Evolutionary conservation across 2,797 vertebrate genomes (phyloP).

Genomic region (Masticophis lateralis): DNA sequence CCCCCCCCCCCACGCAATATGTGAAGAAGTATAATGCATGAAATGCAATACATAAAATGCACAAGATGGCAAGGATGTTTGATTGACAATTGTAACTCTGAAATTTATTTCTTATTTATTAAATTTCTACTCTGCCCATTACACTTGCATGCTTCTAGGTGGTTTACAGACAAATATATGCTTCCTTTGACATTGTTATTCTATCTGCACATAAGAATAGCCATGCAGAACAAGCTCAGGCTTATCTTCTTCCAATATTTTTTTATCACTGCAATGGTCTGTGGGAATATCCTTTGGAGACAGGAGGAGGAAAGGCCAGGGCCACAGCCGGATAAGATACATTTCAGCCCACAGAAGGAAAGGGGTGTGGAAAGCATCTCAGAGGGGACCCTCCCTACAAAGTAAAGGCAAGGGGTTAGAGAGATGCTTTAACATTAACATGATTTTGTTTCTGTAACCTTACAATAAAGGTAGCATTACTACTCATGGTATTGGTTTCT

Average conservation of each 20-base stretch:
- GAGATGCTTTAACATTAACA: not conserved
- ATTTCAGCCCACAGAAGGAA: not conserved
- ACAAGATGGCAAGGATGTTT: not conserved
- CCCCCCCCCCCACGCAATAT: not conserved
- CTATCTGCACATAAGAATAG: not conserved
- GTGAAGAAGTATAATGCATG: not conserved
- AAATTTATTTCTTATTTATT: conserved; percentile 3
- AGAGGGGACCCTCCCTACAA: not conserved
- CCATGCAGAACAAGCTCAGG: not conserved
- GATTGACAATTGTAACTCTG: conserved; percentile 5
- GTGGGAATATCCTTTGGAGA: not conserved
- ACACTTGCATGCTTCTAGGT: not conserved
- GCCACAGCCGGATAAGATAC: not conserved
- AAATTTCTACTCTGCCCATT: not conserved
- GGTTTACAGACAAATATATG: not conserved
- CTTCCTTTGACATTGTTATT: not conserved
- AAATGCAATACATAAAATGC: conserved; percentile 1
- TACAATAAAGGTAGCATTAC: not conserved
- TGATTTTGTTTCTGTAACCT: not conserved
- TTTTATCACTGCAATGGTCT: not conserved
- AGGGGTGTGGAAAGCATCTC: not conserved
- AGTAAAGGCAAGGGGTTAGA: not conserved
- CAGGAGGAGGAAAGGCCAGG: not conserved
- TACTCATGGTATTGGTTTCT: not conserved
- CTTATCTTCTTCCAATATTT: not conserved